Percentiles rank a stretch among this genome's conserved stretches.
Conservation (phyloP, 2,113 vertebrate species). For the Hylia prasina region DNA sequence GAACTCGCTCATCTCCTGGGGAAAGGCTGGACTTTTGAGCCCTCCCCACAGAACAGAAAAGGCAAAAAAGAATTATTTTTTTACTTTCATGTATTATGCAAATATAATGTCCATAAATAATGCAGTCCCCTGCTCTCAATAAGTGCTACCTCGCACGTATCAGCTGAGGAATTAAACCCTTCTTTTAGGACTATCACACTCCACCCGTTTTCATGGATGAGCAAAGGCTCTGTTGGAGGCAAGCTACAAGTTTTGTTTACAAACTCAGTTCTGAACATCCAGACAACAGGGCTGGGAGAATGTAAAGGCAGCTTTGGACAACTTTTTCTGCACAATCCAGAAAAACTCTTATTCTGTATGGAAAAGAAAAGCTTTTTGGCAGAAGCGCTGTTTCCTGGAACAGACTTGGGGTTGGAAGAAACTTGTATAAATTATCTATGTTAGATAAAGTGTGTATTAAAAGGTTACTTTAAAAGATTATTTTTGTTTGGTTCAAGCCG, state of each 20-base stretch:
- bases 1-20: fast-evolving
- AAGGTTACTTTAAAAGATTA: conserved; percentile 22
- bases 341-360: neutral
- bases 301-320: neutral
- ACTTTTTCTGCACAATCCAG: neutral
- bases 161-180: neutral
- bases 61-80: neutral
- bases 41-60: neutral
- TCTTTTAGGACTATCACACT: neutral
- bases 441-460: conserved; percentile 49
- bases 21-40: neutral
- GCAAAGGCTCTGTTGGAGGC: neutral
- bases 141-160: neutral
- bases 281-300: neutral
- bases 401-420: neutral
- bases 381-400: neutral
- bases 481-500: neutral
- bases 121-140: neutral
- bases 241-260: neutral
- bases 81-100: conserved; percentile 30
- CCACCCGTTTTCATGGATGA: neutral
- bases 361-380: neutral
- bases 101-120: conserved; percentile 23
- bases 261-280: neutral
- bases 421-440: conserved; percentile 40